Evolutionary conservation across 2,888 invertebrate genomes (phyloP).

Genomic region (Timandra comae): DNA sequence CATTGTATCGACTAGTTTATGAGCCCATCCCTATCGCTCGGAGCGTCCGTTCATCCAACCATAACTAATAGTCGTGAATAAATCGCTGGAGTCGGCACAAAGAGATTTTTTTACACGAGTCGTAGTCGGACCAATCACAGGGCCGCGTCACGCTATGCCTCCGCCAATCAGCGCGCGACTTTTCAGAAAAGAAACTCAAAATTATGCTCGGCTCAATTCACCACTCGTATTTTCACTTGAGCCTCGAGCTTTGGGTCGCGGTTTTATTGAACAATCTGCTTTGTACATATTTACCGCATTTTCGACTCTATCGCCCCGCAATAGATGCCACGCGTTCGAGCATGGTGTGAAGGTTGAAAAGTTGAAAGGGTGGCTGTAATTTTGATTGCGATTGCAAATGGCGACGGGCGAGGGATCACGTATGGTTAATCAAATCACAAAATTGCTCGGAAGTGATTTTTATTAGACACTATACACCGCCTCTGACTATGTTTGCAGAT

Average conservation of each 20-base stretch:
- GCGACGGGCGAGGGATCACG: slow-evolving; percentile 48
- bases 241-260: slow-evolving; percentile 56
- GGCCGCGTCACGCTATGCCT: slow-evolving; percentile 31
- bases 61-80: slow-evolving; percentile 73
- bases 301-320: slow-evolving; percentile 28
- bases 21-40: slow-evolving; percentile 36
- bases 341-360: slow-evolving; percentile 16
- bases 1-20: too few relatives aligned
- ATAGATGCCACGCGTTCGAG: slow-evolving; percentile 22
- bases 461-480: slow-evolving; percentile 26
- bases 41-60: slow-evolving; percentile 55
- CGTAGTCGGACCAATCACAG: slow-evolving; percentile 51
- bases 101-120: slow-evolving; percentile 53
- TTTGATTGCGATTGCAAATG: slow-evolving; percentile 69
- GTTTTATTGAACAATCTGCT: slow-evolving; percentile 32
- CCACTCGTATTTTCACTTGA: slow-evolving; percentile 52
- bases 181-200: slow-evolving; percentile 60
- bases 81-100: slow-evolving; percentile 62
- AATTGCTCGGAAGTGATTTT: slow-evolving; percentile 37
- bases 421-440: slow-evolving; percentile 55
- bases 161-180: slow-evolving; percentile 54
- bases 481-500: too few relatives aligned
- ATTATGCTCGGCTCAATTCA: slow-evolving; percentile 57
- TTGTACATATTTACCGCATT: slow-evolving; percentile 23
- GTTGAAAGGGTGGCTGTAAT: slow-evolving; percentile 42